Evolutionary conservation across 1,140 invertebrate genomes (phyloP).

Genomic region (Aphidius gifuensis): DNA sequence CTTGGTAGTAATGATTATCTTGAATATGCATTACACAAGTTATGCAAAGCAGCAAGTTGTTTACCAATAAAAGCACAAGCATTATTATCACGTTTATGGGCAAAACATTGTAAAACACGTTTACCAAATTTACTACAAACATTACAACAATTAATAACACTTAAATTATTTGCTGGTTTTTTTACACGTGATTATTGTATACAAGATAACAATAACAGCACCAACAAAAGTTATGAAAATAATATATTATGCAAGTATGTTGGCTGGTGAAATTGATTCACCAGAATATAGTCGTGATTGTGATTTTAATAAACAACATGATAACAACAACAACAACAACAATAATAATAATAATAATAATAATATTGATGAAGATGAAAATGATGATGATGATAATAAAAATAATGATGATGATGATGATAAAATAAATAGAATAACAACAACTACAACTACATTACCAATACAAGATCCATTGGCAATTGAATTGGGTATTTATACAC

Average conservation of each 20-base stretch:
- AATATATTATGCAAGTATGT: constrained; percentile 84
- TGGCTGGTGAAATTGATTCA: constrained; percentile 76
- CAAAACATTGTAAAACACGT: constrained; percentile 66
- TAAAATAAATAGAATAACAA: constrained; percentile 32
- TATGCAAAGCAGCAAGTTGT: constrained; percentile 75
- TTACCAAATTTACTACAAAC: constrained; percentile 73
- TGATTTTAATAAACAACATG: constrained; percentile 46
- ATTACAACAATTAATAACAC: constrained; percentile 84
- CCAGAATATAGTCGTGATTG: constrained; percentile 58
- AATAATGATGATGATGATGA: constrained; percentile 40
- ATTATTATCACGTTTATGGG: constrained; percentile 76
- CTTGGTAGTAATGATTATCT: constrained; percentile 78
- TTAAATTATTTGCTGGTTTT: constrained; percentile 71
- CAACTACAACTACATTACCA: constrained; percentile 14
- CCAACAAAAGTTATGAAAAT: constrained; percentile 85
- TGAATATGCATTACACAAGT: constrained; percentile 74
- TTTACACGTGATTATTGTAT: constrained; percentile 73
- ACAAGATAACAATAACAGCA: constrained; percentile 79
- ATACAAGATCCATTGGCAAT: constrained; percentile 50
- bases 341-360: neutral
- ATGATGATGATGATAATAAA: constrained; percentile 43
- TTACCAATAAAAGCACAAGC: constrained; percentile 77
- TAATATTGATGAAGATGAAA: constrained; percentile 54
- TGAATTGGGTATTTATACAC: constrained; percentile 67
- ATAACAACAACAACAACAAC: constrained; percentile 36